Evolutionary conservation across 2,888 invertebrate genomes (phyloP).

Genomic region (Sarcophaga carnaria): DNA sequence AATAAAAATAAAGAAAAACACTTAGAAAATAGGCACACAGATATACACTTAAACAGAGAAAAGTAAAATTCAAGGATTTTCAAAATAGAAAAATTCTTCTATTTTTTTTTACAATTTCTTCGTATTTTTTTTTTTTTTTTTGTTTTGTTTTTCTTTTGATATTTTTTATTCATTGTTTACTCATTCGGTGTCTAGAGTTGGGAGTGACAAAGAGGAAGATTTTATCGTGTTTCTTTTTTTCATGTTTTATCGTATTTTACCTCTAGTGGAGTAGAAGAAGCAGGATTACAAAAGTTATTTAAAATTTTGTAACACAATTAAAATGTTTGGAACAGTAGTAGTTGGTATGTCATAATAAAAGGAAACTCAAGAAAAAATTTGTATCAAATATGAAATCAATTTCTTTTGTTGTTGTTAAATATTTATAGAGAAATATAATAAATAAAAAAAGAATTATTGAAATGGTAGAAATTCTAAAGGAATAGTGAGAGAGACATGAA

Average conservation of each 20-base stretch:
- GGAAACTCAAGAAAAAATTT: constrained; percentile 56
- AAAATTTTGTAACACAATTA: constrained; percentile 56
- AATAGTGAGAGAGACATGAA: constrained; percentile 69
- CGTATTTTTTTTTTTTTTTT: constrained; percentile 15
- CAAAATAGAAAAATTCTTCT: constrained; percentile 21
- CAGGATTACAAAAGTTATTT: constrained; percentile 69
- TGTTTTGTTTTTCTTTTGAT: neutral
- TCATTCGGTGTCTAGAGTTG: constrained; percentile 46
- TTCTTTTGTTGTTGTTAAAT: neutral
- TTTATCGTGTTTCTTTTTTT: constrained; percentile 43
- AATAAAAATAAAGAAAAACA: neutral
- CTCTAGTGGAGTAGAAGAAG: constrained; percentile 78
- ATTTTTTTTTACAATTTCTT: constrained; percentile 9
- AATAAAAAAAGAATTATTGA: constrained; percentile 47
- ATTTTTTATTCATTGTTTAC: constrained; percentile 27
- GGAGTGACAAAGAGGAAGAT: constrained; percentile 34
- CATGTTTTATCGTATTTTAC: constrained; percentile 73
- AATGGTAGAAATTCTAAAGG: constrained; percentile 67
- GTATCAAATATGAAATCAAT: constrained; percentile 41
- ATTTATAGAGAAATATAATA: constrained; percentile 48
- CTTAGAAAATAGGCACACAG: constrained; percentile 36
- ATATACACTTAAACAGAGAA: constrained; percentile 35
- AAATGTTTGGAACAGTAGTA: constrained; percentile 46
- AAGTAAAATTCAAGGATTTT: constrained; percentile 26
- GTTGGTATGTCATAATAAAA: constrained; percentile 36